A percentile compares a stretch with the other conserved stretches of the same genome.
phyloP scores from a whole-genome alignment of 2,113 vertebrate genomes.

The Atherinomorus stipes region DNA sequence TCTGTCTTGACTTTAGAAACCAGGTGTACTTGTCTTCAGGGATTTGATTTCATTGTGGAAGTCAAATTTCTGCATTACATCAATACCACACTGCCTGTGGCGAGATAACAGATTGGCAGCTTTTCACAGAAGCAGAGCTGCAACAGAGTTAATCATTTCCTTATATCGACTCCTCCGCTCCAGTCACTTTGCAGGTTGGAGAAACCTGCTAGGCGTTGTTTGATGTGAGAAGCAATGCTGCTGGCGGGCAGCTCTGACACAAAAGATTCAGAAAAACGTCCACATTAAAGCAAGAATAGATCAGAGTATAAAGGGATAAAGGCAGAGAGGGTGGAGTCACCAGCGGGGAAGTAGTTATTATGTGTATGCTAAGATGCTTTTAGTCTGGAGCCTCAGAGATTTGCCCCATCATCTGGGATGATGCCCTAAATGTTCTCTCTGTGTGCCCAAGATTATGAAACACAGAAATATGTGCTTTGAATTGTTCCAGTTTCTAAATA shows the following conservation, averaged over 20 bases:
- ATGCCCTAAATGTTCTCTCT: slow-evolving; percentile 48
- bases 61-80: neutral
- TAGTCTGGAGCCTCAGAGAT: slow-evolving; percentile 41
- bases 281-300: no score
- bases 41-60: slow-evolving; percentile 10
- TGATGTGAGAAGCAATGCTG: slow-evolving; percentile 15
- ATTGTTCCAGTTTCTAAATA: neutral
- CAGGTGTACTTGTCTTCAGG: neutral
- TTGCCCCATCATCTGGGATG: slow-evolving; percentile 43
- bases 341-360: slow-evolving; percentile 63
- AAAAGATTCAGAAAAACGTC: slow-evolving; percentile 1
- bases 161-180: neutral
- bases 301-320: neutral
- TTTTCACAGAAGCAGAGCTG: neutral
- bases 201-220: slow-evolving; percentile 7
- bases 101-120: slow-evolving; percentile 1
- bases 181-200: neutral
- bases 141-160: slow-evolving; percentile 32
- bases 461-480: neutral
- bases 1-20: neutral
- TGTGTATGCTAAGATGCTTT: slow-evolving; percentile 63
- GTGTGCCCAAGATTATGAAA: neutral
- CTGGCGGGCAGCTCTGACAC: neutral
- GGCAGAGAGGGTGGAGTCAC: slow-evolving; percentile 59
- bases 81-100: neutral